These are phyloP conservation scores for Malurus splendens DNA, from an alignment of 2,797 vertebrate genomes.

Conservation along the genomic window DNA sequence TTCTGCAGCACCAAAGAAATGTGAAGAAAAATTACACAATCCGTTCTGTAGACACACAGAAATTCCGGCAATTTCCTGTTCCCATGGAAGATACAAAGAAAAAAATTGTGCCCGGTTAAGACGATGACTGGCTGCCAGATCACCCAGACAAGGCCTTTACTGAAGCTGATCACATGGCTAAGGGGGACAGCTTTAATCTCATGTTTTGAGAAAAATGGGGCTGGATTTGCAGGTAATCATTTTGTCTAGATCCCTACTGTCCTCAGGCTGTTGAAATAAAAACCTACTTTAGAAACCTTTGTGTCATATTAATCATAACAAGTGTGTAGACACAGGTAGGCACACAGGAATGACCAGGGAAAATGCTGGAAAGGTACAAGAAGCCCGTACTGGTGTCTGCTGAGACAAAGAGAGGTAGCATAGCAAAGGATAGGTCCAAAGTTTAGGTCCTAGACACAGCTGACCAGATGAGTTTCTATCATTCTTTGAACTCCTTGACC, in stretches of 20 bases:
- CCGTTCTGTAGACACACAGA: background rate
- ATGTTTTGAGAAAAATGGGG: background rate
- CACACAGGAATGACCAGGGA: background rate
- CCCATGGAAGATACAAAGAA: background rate
- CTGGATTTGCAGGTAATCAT: background rate
- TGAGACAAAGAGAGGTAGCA: background rate
- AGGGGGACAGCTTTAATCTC: background rate
- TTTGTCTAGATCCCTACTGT: background rate
- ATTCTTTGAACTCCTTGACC: background rate
- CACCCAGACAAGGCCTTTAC: background rate
- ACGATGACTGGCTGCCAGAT: background rate
- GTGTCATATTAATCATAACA: background rate
- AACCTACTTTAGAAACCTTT: background rate
- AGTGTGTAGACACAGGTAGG: fast-evolving
- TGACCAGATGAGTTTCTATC: background rate
- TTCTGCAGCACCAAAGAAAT: constrained; percentile 10
- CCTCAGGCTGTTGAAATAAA: background rate
- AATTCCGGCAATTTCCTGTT: background rate
- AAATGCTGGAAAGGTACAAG: background rate
- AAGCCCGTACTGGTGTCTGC: background rate
- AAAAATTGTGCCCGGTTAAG: background rate
- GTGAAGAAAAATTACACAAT: constrained; percentile 8
- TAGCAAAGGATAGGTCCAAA: background rate
- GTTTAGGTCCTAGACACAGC: background rate
- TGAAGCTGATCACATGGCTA: background rate